Evolutionary conservation across 2,888 invertebrate genomes (phyloP), one percentile per base, ranked within the genome.

Genomic region (Eupithecia exiguata): DNA sequence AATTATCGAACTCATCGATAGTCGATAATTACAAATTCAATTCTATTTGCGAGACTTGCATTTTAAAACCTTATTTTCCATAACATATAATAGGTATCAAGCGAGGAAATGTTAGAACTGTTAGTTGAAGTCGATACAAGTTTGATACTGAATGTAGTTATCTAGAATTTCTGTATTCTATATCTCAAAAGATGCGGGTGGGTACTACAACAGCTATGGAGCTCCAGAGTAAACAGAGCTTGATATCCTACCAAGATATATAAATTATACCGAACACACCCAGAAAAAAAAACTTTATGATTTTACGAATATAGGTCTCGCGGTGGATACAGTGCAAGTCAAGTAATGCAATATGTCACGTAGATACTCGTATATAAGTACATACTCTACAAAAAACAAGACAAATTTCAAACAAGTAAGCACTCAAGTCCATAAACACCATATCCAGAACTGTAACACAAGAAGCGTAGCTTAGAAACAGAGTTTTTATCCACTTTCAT

Each of bases 401-500:
- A 65, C 14, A 36, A 70, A 18, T n/a, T 70, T 35, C 25, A 21
- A 35, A 49, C 21, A 43, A 46, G 30, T 38, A 49, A 30, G 21
- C 1, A 25, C 4, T n/a, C 14, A 66, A 68, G 25, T n/a, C 35
- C 25, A 18, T 49, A 25, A 9, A 16, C 72, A 68, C 49, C 61
- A 49, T 70, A 46, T 63, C 77, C 68, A 74, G 79, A 71, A 69
- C 81, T 77, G 74, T 79, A 81, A 77, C 73, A 77, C 74, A 71
- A 86, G 81, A 81, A 81, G 79, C 67, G 68, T 25, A n/a, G 76
- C 80, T 79, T 77, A 69, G 74, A 66, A 81, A 80, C 74, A 76
- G 70, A 81, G 86, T 88, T 86, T 87, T 88, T 88, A 86, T 86
- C 83, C 82, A 85, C 82, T 89, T 88, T 90, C 87, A 89, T 90